Evolutionary conservation across 2,113 vertebrate genomes (phyloP).

Genomic region (Microcebus ravelobensis): DNA sequence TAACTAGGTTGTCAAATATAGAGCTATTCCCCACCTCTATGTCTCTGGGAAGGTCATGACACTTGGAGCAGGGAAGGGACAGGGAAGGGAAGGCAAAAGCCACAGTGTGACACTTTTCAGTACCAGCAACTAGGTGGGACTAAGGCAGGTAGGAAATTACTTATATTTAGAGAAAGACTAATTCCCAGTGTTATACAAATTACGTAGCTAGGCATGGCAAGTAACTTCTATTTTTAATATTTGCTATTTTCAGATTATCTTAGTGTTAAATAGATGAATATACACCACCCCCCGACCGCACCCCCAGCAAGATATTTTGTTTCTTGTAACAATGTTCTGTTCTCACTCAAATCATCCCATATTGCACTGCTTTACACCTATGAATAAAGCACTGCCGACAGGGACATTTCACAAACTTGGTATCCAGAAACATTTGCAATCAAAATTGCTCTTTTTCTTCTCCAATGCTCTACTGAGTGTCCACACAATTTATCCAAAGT

Average conservation of each 20-base stretch:
- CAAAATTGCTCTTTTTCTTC: neutral
- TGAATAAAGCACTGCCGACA: neutral
- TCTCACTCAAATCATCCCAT: neutral
- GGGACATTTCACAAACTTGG: neutral
- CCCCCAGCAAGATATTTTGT: neutral
- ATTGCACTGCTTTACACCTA: neutral
- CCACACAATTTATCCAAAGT: neutral
- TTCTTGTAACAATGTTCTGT: neutral
- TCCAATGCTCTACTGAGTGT: neutral
- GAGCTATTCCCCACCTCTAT: neutral
- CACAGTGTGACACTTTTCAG: neutral
- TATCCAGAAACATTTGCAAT: neutral
- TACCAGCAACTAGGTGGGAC: neutral
- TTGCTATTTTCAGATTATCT: conserved; percentile 34
- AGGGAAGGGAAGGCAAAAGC: neutral
- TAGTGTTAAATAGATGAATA: neutral
- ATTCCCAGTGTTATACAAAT: neutral
- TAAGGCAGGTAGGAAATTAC: neutral
- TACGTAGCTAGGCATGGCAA: neutral
- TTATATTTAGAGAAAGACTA: neutral
- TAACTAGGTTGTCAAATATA: neutral
- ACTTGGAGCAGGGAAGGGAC: neutral
- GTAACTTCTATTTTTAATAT: conserved; percentile 18
- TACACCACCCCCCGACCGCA: rapidly evolving
- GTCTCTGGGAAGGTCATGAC: neutral